These are phyloP conservation scores for Nymphalis c-album DNA, from an alignment of 2,888 invertebrate genomes.

Conservation along the genomic window DNA sequence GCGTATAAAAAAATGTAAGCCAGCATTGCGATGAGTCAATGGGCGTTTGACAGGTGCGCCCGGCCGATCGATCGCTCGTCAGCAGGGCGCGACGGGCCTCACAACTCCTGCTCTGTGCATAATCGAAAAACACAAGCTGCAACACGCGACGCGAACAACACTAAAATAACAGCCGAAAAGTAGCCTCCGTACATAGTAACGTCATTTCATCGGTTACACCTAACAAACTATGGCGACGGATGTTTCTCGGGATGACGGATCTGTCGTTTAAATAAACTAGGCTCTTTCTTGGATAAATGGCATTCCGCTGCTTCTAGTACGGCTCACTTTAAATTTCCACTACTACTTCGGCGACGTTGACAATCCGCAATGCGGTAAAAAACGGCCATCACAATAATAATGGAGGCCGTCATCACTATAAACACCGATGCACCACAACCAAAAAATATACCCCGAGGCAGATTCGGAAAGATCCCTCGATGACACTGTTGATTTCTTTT, in stretches of 20 bases:
- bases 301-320: slow-evolving; percentile 38
- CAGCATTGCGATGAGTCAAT: slow-evolving; percentile 73
- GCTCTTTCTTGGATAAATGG: slow-evolving; percentile 42
- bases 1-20: slow-evolving; percentile 66
- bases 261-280: slow-evolving; percentile 45
- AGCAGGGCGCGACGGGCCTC: slow-evolving; percentile 58
- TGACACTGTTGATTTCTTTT: slow-evolving; percentile 68
- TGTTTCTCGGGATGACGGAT: slow-evolving; percentile 54
- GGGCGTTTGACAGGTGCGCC: slow-evolving; percentile 73
- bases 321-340: slow-evolving; percentile 45
- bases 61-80: slow-evolving; percentile 74
- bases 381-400: slow-evolving; percentile 81
- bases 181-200: slow-evolving; percentile 48
- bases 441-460: slow-evolving; percentile 69
- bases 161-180: slow-evolving; percentile 8
- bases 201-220: slow-evolving; percentile 71
- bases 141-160: slow-evolving; percentile 14
- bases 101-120: slow-evolving; percentile 36
- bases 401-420: slow-evolving; percentile 81
- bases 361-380: slow-evolving; percentile 81
- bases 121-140: slow-evolving; percentile 38
- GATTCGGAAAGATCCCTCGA: slow-evolving; percentile 56
- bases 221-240: slow-evolving; percentile 74
- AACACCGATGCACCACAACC: slow-evolving; percentile 75
- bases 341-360: slow-evolving; percentile 50